A percentile compares a stretch with the other conserved stretches of the same genome.
phyloP scores from a whole-genome alignment of 2,797 vertebrate species.

The Gadopsis bispinosus region DNA sequence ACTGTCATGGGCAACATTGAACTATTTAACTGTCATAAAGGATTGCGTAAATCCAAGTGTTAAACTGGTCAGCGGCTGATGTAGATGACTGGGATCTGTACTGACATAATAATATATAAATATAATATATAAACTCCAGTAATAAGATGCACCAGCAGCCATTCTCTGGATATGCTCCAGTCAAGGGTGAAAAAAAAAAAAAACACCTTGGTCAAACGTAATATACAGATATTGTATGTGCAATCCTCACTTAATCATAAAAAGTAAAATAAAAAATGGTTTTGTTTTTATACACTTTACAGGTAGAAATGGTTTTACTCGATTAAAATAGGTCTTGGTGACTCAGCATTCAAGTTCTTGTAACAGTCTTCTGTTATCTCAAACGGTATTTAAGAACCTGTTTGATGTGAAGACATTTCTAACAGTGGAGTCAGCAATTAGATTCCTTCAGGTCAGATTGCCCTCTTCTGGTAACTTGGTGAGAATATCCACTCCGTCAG shows the following conservation, averaged over 20 bases:
- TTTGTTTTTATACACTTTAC: slow-evolving; percentile 17
- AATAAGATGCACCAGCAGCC: neutral
- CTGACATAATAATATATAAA: neutral
- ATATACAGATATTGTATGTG: neutral
- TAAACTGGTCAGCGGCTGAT: neutral
- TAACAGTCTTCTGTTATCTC: slow-evolving; percentile 1
- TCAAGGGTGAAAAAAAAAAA: neutral
- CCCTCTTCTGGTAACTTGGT: slow-evolving; percentile 84
- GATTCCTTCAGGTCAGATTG: slow-evolving; percentile 34
- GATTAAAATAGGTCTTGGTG: neutral
- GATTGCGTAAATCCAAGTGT: too few species aligned
- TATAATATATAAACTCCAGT: neutral
- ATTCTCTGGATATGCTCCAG: neutral
- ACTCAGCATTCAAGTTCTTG: slow-evolving; percentile 3
- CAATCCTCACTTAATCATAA: neutral
- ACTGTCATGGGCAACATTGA: neutral
- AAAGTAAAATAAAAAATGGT: neutral
- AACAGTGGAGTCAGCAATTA: neutral
- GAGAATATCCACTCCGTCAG: slow-evolving; percentile 90
- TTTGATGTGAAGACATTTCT: neutral
- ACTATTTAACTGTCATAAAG: neutral
- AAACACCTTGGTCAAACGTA: neutral
- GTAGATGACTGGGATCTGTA: neutral
- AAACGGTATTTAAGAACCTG: neutral
- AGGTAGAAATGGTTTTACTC: neutral